Base-by-base conservation (phyloP, 2,797 vertebrate genomes). In the Pipistrellus nathusii region DNA sequence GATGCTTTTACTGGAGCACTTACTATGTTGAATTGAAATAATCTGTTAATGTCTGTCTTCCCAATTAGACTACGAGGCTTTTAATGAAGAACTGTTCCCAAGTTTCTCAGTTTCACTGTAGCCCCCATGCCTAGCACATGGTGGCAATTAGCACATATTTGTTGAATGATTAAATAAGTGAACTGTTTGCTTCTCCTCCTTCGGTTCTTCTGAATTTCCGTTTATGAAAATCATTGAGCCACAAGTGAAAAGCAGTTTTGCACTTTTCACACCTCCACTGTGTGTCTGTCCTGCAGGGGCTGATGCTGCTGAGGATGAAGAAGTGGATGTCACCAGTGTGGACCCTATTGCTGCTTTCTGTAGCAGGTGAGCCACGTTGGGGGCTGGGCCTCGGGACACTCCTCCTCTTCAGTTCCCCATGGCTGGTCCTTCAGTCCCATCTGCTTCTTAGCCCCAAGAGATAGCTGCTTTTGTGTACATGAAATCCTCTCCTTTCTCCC, bases 281-380 rank as follows among this genome's bases (percentile, higher is more conserved):
- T 83, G 27, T 88, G 48, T 86, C 27, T 93, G 27, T 3, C 68
- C 64, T 89, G 15, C 96, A 99, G 99, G 99, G 30, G 99, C 99
- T 1, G 99, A 99, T 55, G 99, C 99, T 32, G 99, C 99, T 0
- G 99, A 99, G 97, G 99, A 99, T 38, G 99, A 99, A 95, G 99
- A 99, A 97, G 99, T 99, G 93, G 99, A 99, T 8, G 99, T 99
- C 85, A 99, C 99, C 0, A 99, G 99, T 0, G 99, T 99, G 35
- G 99, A 99, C 90, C 99, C 99, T 14, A 99, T 99, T 0, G 99
- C 99, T 10, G 99, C 99, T 21, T 99, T 99, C 96, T 99, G 99
- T 96, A 99, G 99, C 99, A 99, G 99, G 99, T 99, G 95, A 98
- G 96, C 44, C 4, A 3, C 5, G 30, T 0, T 1, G 1, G n/a